These are phyloP conservation scores for Nothocercus julius DNA, from an alignment of 2,113 vertebrate species.

Conservation along the genomic window DNA sequence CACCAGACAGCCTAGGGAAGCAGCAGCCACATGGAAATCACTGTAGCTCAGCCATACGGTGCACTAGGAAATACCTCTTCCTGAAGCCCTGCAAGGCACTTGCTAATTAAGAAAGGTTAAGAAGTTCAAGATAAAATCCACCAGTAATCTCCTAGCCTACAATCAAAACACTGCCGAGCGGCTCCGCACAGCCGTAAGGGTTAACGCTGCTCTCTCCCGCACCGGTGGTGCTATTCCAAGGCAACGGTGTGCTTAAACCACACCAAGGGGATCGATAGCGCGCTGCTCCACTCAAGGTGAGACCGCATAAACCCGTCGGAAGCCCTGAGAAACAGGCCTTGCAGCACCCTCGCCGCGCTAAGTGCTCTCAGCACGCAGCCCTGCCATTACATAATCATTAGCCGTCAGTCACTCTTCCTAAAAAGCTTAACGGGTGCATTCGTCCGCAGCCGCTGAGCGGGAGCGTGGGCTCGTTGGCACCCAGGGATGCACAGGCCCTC, in stretches of 20 bases:
- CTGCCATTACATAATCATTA: constrained; percentile 80
- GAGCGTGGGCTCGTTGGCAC: constrained; percentile 65
- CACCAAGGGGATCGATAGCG: constrained; percentile 75
- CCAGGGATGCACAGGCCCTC: background rate
- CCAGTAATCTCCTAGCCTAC: background rate
- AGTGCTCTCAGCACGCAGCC: constrained; percentile 76
- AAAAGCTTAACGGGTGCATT: constrained; percentile 72
- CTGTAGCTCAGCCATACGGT: accelerated
- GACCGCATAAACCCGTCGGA: constrained; percentile 79
- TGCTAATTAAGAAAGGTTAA: background rate
- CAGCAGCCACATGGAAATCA: background rate
- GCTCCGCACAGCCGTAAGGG: constrained; percentile 30
- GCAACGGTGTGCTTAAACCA: constrained; percentile 75
- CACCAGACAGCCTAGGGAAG: background rate
- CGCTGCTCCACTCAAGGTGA: constrained; percentile 78
- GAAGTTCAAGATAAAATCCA: background rate
- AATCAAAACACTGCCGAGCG: background rate
- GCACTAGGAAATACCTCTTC: accelerated
- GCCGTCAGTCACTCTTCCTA: constrained; percentile 75
- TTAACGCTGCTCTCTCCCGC: constrained; percentile 66
- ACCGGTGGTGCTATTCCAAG: constrained; percentile 73
- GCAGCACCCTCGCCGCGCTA: constrained; percentile 72
- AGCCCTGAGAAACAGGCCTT: constrained; percentile 77
- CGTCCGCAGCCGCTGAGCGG: constrained; percentile 43
- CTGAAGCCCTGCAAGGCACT: background rate